Conservation (phyloP, 1,140 invertebrate species). For the Sitophilus oryzae region DNA sequence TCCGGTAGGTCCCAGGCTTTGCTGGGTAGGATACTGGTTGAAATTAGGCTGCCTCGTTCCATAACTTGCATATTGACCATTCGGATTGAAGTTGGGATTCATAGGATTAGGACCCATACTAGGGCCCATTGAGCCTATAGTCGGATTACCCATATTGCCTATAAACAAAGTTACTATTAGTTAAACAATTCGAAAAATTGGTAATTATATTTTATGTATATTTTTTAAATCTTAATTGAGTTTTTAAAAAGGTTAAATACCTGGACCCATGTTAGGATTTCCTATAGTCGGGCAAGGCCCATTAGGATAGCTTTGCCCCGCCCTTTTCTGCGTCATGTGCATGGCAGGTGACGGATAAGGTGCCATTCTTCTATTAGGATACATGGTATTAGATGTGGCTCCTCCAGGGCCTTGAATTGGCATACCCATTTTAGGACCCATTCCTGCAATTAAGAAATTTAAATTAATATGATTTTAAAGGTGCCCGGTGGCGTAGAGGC, state of each 20-base stretch:
- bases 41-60: slow-evolving; percentile 56
- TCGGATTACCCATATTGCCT: slow-evolving; percentile 32
- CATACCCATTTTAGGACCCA: slow-evolving; percentile 53
- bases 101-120: slow-evolving; percentile 34
- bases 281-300: slow-evolving; percentile 40
- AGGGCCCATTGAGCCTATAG: slow-evolving; percentile 30
- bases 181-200: too few species aligned
- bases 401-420: slow-evolving; percentile 49
- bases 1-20: slow-evolving; percentile 51
- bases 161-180: background rate
- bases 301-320: slow-evolving; percentile 47
- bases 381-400: slow-evolving; percentile 42
- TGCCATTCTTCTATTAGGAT: slow-evolving; percentile 58
- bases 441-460: slow-evolving; percentile 37
- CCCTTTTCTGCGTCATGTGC: slow-evolving; percentile 75
- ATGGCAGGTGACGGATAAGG: slow-evolving; percentile 75
- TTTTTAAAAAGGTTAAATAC: too few species aligned
- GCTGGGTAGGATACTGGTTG: slow-evolving; percentile 63
- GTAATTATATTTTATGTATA: too few species aligned
- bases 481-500: too few species aligned
- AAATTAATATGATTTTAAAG: too few species aligned
- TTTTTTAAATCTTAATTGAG: too few species aligned
- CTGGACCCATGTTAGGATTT: slow-evolving; percentile 28
- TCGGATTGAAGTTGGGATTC: slow-evolving; percentile 49
- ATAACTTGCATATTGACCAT: slow-evolving; percentile 53